Conservation (phyloP, 2,888 invertebrate genomes). For the Sarcophaga variegata region DNA sequence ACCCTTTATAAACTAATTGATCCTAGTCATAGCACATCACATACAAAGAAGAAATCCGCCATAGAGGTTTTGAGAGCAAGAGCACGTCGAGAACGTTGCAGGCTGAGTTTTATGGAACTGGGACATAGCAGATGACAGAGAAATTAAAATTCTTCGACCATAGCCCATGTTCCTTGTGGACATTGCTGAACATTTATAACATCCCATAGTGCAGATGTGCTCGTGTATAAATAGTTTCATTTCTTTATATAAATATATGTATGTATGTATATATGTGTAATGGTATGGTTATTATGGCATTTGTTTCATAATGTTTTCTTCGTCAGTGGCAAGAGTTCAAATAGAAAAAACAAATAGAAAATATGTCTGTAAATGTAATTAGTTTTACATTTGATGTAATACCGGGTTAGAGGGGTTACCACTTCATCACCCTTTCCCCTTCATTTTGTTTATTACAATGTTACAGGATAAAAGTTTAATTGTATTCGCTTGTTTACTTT, state of each 20-base stretch:
- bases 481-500: conserved; percentile 25
- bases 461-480: conserved; percentile 43
- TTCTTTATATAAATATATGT: not conserved
- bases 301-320: conserved; percentile 46
- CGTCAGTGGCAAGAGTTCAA: conserved; percentile 10
- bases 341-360: conserved; percentile 30
- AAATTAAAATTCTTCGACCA: too few relatives aligned
- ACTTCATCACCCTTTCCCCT: not conserved
- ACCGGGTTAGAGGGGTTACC: conserved; percentile 24
- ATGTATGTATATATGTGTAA: not conserved
- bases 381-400: conserved; percentile 63
- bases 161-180: too few relatives aligned
- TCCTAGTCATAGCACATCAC: rapidly evolving
- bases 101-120: too few relatives aligned
- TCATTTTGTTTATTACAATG: conserved; percentile 24
- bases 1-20: too few relatives aligned
- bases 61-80: too few relatives aligned
- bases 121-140: too few relatives aligned
- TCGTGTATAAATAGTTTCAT: conserved; percentile 32
- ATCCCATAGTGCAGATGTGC: conserved; percentile 18
- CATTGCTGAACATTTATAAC: too few relatives aligned
- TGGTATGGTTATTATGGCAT: conserved; percentile 42
- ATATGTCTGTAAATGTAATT: conserved; percentile 67
- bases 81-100: too few relatives aligned
- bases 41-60: too few relatives aligned